Conservation (phyloP, 2,888 invertebrate species). For the Onthophagus sagittarius region DNA sequence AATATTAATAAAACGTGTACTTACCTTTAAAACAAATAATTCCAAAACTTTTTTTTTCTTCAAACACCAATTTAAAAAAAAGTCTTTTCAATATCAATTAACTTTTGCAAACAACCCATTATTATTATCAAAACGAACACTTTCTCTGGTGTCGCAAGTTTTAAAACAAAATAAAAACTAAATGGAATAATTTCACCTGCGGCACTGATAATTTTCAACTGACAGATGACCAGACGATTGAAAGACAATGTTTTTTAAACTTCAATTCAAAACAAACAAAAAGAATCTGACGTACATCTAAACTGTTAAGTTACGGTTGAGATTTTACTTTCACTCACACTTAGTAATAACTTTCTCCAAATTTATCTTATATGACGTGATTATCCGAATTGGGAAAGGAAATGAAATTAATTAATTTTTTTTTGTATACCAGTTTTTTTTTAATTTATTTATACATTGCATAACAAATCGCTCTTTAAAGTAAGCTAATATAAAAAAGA, state of each 20-base stretch:
- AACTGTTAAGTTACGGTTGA: too few relatives aligned
- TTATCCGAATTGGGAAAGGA: background rate
- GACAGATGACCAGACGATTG: background rate
- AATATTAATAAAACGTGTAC: too few relatives aligned
- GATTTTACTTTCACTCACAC: too few relatives aligned
- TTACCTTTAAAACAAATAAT: too few relatives aligned
- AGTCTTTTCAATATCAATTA: too few relatives aligned
- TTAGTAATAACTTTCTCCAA: too few relatives aligned
- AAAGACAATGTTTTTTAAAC: background rate
- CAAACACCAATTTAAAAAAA: too few relatives aligned
- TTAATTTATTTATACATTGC: conserved; percentile 27
- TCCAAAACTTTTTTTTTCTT: too few relatives aligned
- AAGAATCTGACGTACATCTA: background rate
- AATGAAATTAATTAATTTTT: conserved; percentile 7
- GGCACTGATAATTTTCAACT: background rate
- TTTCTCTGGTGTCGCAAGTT: too few relatives aligned
- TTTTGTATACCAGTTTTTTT: background rate
- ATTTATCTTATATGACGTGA: background rate
- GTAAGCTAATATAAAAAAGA: conserved; percentile 36
- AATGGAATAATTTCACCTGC: background rate
- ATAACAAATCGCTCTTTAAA: conserved; percentile 23
- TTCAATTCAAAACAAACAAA: background rate
- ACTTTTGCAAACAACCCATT: too few relatives aligned
- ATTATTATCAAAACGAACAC: too few relatives aligned
- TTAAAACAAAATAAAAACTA: too few relatives aligned